Evolutionary conservation across 1,140 invertebrate species (phyloP), one percentile per base, ranked within the genome.

Genomic region (Anagrus nilaparvatae): DNA sequence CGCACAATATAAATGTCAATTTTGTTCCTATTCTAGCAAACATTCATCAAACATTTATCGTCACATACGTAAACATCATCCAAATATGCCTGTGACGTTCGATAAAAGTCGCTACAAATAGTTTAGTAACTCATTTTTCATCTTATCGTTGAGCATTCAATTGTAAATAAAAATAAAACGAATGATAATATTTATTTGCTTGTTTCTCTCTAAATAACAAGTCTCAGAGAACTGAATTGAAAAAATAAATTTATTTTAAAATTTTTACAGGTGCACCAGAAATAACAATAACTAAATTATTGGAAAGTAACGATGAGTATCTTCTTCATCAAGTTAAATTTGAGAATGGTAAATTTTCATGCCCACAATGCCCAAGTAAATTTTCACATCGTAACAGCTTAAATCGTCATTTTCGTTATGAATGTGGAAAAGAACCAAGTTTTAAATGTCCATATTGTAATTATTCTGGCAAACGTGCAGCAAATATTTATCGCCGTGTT

Each of bases 361-460:
- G 37, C 16, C 37, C 37, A 10, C 16, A 14, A 8, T 40, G 37
- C n/a, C 20, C 17, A 7, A 25, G 37, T 6, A 31, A 25, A 6
- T 40, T 30, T 19, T 30, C 29, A 19, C 37, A 40, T 16, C 37
- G 37, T 7, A 40, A 28, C 7, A 25, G 30, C 13, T 30, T 40
- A 28, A 29, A 2, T 14, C 52, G 52, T 0, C 52, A 54, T 25
- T 46, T 44, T 36, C 51, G 47, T 24, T 54, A 54, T 20, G 65
- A 74, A 45, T 74, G 71, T 43, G 72, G 73, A 5, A 61, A 69
- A 8, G 69, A 72, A 39, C 70, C 71, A 5, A 58, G 64, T 48
- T 69, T 74, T 48, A 62, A 67, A 30, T 75, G 73, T 46, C 66
- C 62, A 5, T 52, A 61, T 41, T 72, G 70, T 23, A n/a, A 32